phyloP scores from a whole-genome alignment of 2,888 invertebrate species.

The Phortica okadai region DNA sequence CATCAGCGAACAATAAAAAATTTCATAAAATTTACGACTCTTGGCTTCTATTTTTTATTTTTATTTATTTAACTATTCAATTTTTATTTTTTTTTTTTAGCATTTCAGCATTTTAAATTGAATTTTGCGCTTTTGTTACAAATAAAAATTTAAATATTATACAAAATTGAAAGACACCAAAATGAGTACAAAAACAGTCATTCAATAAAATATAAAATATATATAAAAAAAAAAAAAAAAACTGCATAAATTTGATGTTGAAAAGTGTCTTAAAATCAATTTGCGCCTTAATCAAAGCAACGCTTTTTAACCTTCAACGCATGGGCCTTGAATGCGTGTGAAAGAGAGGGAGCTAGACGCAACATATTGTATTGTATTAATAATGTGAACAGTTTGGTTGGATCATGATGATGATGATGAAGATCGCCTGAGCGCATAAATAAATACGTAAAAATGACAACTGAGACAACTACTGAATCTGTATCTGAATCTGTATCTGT shows the following conservation, averaged over 20 bases:
- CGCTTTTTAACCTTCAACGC: background rate
- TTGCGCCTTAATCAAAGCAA: background rate
- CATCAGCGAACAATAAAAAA: conserved; percentile 35
- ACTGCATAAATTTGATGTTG: background rate
- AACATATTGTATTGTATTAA: too few relatives aligned
- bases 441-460: conserved; percentile 55
- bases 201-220: conserved; percentile 9
- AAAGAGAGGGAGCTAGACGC: background rate
- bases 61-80: background rate
- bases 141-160: background rate
- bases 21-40: conserved; percentile 50
- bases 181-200: background rate
- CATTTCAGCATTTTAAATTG: background rate
- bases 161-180: background rate
- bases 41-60: conserved; percentile 14
- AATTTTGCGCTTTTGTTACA: conserved; percentile 16
- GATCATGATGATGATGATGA: background rate
- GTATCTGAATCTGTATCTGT: conserved; percentile 31
- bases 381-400: too few relatives aligned
- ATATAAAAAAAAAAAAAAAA: background rate
- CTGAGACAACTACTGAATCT: conserved; percentile 58
- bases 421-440: conserved; percentile 35
- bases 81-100: too few relatives aligned
- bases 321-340: conserved; percentile 44
- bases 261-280: conserved; percentile 14